Conservation (phyloP, 2,113 vertebrate species). For the Taurulus bubalis region DNA sequence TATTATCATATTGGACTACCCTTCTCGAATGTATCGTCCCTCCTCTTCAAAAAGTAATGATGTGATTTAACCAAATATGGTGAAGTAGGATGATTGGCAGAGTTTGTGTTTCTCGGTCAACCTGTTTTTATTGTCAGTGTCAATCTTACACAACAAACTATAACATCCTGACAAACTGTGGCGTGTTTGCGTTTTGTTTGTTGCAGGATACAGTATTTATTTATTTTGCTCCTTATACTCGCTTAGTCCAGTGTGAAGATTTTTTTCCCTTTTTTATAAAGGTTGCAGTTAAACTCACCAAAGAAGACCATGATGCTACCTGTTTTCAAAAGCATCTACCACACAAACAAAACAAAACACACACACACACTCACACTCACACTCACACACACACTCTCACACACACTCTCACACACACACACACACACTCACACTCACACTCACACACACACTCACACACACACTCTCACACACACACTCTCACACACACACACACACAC, state of each 20-base stretch:
- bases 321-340: too few species aligned
- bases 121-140: neutral
- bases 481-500: neutral
- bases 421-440: conserved; percentile 1
- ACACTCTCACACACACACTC: neutral
- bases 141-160: neutral
- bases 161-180: neutral
- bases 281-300: neutral
- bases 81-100: neutral
- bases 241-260: neutral
- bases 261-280: neutral
- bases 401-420: too few species aligned
- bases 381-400: neutral
- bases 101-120: neutral
- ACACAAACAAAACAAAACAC: neutral
- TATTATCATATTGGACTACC: neutral
- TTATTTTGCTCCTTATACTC: neutral
- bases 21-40: too few species aligned
- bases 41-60: neutral
- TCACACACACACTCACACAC: neutral
- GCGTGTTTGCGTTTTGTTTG: neutral
- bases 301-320: neutral
- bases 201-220: neutral
- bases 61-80: neutral
- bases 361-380: neutral